Evolutionary conservation across 2,113 vertebrate species (phyloP).

Genomic region (Sterrhoptilus dennistouni): DNA sequence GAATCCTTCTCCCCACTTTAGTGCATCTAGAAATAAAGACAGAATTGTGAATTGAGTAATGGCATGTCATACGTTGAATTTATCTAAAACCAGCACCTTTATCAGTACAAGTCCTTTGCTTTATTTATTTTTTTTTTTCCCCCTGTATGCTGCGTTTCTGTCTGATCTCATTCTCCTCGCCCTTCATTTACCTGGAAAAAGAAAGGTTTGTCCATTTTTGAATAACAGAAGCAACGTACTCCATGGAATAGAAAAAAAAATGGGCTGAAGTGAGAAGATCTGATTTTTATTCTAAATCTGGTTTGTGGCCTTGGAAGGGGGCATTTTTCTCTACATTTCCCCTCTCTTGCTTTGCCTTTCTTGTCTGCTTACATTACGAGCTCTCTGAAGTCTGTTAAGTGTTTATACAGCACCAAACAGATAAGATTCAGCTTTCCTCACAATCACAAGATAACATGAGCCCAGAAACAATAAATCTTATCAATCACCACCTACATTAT

Average conservation of each 20-base stretch:
- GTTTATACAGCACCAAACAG: background rate
- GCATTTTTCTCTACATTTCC: background rate
- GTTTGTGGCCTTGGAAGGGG: background rate
- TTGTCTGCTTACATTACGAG: background rate
- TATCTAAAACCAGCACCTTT: background rate
- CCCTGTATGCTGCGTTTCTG: background rate
- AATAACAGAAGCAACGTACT: background rate
- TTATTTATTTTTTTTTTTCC: background rate
- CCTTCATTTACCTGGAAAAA: background rate
- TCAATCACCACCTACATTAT: background rate
- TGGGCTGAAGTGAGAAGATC: background rate
- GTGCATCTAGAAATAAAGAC: conserved; percentile 40
- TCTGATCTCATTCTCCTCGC: background rate
- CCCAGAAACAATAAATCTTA: background rate
- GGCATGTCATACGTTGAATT: background rate
- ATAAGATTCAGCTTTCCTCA: background rate
- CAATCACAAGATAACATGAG: background rate
- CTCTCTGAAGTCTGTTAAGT: background rate
- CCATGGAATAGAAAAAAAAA: background rate
- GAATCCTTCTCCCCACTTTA: background rate
- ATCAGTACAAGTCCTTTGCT: background rate
- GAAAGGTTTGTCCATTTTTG: background rate
- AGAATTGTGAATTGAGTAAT: background rate
- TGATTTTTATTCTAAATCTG: background rate
- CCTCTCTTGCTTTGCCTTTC: background rate